These are phyloP conservation scores for Percopsis omiscomaycus DNA, from an alignment of 2,797 vertebrate species.

Conservation along the genomic window DNA sequence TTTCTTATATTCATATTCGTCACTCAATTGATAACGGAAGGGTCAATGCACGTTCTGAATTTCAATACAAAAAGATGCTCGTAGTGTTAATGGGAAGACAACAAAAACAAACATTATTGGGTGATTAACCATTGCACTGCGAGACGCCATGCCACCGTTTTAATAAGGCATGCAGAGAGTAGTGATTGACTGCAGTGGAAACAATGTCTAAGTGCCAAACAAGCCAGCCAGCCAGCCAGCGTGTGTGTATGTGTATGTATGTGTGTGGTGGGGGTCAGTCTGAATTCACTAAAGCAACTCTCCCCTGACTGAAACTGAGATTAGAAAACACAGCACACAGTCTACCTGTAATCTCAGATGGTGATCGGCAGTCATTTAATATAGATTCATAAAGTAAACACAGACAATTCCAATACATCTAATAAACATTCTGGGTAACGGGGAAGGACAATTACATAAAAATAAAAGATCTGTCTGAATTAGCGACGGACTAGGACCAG, in stretches of 20 bases:
- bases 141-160: slow-evolving; percentile 61
- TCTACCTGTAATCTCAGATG: slow-evolving; percentile 7
- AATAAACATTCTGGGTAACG: slow-evolving; percentile 9
- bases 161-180: slow-evolving; percentile 60
- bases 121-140: slow-evolving; percentile 54
- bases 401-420: background rate
- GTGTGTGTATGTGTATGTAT: too few species aligned
- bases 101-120: slow-evolving; percentile 46
- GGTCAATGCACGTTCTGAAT: slow-evolving; percentile 72
- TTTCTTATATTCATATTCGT: slow-evolving; percentile 47
- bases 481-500: slow-evolving; percentile 14
- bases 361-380: slow-evolving; percentile 7
- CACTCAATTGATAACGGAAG: slow-evolving; percentile 54
- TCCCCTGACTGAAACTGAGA: slow-evolving; percentile 25
- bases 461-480: slow-evolving; percentile 12
- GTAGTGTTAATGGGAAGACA: slow-evolving; percentile 56
- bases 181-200: slow-evolving; percentile 54
- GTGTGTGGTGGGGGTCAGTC: slow-evolving; percentile 14
- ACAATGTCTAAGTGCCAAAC: slow-evolving; percentile 28
- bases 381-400: slow-evolving; percentile 5
- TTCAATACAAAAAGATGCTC: slow-evolving; percentile 51
- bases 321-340: background rate
- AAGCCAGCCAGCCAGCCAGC: slow-evolving; percentile 24
- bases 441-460: slow-evolving; percentile 8
- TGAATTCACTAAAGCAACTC: slow-evolving; percentile 24